Evolutionary conservation across 2,888 invertebrate genomes (phyloP).

Genomic region (Euphydryas editha): DNA sequence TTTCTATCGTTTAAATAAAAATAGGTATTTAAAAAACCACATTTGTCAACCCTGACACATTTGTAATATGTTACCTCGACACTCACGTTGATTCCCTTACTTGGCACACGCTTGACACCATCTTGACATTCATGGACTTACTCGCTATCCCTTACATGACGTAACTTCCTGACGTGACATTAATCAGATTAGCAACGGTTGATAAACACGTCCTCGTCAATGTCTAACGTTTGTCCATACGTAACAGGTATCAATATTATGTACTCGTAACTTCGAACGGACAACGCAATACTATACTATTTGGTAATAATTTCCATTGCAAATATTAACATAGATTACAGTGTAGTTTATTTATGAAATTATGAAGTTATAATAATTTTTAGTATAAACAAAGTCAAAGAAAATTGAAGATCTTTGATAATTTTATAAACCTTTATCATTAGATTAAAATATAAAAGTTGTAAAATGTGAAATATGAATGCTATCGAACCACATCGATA

Average conservation of each 20-base stretch:
- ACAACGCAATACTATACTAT: not conserved
- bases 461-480: too few relatives aligned
- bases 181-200: slow-evolving; percentile 11
- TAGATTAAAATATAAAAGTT: too few relatives aligned
- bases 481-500: too few relatives aligned
- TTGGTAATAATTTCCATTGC: too few relatives aligned
- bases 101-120: slow-evolving; percentile 19
- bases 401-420: too few relatives aligned
- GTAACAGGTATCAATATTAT: not conserved
- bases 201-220: slow-evolving; percentile 11
- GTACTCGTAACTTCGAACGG: not conserved
- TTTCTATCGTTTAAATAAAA: not conserved
- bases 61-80: slow-evolving; percentile 22
- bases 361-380: too few relatives aligned
- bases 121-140: slow-evolving; percentile 22
- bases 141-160: slow-evolving; percentile 5
- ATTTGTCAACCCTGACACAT: slow-evolving; percentile 11
- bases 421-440: too few relatives aligned
- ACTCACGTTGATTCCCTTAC: slow-evolving; percentile 18
- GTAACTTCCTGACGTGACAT: slow-evolving; percentile 6
- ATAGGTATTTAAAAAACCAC: not conserved
- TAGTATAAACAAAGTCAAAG: too few relatives aligned
- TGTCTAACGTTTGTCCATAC: not conserved
- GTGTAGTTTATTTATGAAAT: too few relatives aligned
- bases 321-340: too few relatives aligned